Percentiles rank a stretch among this genome's conserved stretches.
phyloP scores from a whole-genome alignment of 2,888 invertebrate species.

The Byasa hedistus region DNA sequence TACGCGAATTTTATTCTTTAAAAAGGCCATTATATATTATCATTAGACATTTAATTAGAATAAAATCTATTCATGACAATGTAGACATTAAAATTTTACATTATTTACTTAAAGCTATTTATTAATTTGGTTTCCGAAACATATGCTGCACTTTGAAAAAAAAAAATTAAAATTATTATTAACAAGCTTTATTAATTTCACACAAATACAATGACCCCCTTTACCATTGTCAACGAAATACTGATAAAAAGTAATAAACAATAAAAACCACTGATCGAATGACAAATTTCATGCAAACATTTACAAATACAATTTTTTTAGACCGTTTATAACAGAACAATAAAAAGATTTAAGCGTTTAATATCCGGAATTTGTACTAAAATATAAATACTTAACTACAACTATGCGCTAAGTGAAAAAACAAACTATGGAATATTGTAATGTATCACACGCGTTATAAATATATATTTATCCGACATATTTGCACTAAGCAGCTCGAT shows the following conservation, averaged over 20 bases:
- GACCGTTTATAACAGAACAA: too few relatives aligned
- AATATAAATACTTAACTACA: constrained; percentile 25
- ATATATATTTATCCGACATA: constrained; percentile 9
- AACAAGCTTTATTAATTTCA: constrained; percentile 7
- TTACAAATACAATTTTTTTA: background rate
- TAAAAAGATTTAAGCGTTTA: too few relatives aligned
- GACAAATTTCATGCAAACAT: background rate
- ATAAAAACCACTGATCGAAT: background rate
- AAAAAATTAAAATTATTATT: constrained; percentile 2
- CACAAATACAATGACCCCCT: background rate
- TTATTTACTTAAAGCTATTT: constrained; percentile 26
- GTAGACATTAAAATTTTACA: constrained; percentile 1
- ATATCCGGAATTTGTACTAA: constrained; percentile 28
- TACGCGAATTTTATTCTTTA: constrained; percentile 26
- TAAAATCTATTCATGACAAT: constrained; percentile 28
- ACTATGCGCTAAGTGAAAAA: constrained; percentile 7
- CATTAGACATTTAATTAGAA: constrained; percentile 33
- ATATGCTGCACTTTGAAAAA: constrained; percentile 6
- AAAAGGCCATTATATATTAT: constrained; percentile 27
- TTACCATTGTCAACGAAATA: background rate
- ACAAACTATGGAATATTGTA: background rate
- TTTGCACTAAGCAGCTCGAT: background rate
- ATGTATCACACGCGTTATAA: constrained; percentile 9
- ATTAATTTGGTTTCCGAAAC: constrained; percentile 25
- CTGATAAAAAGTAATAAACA: background rate